A percentile compares a stretch with the other conserved stretches of the same genome.
These are phyloP conservation scores for Escarpia spicata DNA, from an alignment of 2,888 invertebrate genomes.

Conservation along the genomic window DNA sequence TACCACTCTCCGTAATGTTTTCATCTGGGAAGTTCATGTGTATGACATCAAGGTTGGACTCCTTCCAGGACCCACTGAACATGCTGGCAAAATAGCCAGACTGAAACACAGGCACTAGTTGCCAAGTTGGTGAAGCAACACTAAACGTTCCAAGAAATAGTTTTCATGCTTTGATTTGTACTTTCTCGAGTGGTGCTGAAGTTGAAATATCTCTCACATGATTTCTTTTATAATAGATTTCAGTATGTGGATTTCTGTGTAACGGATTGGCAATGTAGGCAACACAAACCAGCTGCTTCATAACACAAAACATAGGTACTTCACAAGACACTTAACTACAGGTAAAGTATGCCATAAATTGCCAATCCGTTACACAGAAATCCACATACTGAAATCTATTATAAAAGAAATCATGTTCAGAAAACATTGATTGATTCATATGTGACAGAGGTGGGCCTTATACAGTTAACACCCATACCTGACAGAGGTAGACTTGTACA, in stretches of 20 bases:
- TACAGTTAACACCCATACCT: background rate
- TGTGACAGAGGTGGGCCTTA: too few relatives aligned
- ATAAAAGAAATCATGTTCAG: too few relatives aligned
- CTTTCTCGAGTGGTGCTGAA: background rate
- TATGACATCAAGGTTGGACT: constrained; percentile 75
- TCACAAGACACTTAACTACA: too few relatives aligned
- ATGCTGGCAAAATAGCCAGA: constrained; percentile 83
- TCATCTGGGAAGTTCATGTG: constrained; percentile 78
- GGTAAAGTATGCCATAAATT: background rate
- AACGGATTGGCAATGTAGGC: background rate
- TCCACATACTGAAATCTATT: too few relatives aligned
- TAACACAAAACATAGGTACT: too few relatives aligned
- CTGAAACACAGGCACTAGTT: constrained; percentile 59
- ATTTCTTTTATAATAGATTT: too few relatives aligned
- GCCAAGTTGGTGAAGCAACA: background rate
- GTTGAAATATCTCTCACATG: background rate
- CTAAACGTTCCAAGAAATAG: background rate
- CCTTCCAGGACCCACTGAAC: constrained; percentile 83
- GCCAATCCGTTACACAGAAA: background rate
- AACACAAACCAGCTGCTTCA: too few relatives aligned
- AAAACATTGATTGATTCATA: background rate
- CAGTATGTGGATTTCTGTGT: too few relatives aligned
- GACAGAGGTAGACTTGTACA: background rate
- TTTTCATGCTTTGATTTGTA: background rate
- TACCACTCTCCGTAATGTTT: constrained; percentile 76